Conservation (phyloP, 1,140 invertebrate species). For the Steinernema feltiae region DNA sequence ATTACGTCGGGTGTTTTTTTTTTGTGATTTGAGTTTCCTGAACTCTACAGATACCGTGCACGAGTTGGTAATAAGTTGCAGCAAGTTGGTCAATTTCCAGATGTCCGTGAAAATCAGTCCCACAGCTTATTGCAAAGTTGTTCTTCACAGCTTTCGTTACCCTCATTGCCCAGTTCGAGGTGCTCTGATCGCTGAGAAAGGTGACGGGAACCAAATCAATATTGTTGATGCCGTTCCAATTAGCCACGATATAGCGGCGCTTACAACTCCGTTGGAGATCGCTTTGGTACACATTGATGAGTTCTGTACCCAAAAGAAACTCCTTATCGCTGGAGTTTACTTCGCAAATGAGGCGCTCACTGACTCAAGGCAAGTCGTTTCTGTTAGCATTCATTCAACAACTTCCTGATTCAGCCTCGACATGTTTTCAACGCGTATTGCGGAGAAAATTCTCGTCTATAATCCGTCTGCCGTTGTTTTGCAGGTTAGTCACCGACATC, state of each 20-base stretch:
- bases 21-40: not conserved
- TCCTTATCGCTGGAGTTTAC: constrained; percentile 6
- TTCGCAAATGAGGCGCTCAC: constrained; percentile 7
- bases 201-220: not conserved
- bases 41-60: too few species aligned
- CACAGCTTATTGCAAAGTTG: not conserved
- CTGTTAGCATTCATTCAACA: not conserved
- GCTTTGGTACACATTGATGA: not conserved
- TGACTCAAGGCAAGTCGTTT: not conserved
- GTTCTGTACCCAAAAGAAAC: constrained; percentile 5
- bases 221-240: constrained; percentile 9
- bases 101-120: constrained; percentile 9
- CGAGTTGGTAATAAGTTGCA: too few species aligned
- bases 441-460: not conserved
- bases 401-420: not conserved
- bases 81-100: not conserved
- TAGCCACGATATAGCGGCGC: not conserved
- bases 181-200: constrained; percentile 2
- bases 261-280: not conserved
- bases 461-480: not conserved
- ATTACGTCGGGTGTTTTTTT: not conserved
- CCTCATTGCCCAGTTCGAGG: constrained; percentile 1
- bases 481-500: too few species aligned
- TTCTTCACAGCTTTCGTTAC: constrained; percentile 11
- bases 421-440: not conserved